Evolutionary conservation across 1,140 invertebrate genomes (phyloP).

Genomic region (Campoletis sonorensis): DNA sequence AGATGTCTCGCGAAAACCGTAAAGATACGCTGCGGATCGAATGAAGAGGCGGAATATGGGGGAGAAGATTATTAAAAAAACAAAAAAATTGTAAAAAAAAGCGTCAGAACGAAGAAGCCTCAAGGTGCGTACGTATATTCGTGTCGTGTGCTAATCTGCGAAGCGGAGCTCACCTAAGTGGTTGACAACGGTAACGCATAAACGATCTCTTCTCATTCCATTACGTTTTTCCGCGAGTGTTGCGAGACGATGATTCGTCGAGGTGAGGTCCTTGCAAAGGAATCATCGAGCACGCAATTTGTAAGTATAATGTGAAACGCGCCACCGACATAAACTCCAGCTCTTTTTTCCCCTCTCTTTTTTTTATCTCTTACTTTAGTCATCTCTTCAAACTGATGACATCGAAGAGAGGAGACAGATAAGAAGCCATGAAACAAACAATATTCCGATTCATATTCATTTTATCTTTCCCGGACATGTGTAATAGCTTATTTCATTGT

Average conservation of each 20-base stretch:
- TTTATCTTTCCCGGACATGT: background rate
- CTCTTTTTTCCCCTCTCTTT: background rate
- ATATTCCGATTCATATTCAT: background rate
- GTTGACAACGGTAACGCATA: constrained; percentile 28
- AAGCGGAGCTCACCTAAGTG: constrained; percentile 18
- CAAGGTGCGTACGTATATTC: background rate
- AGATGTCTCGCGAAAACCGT: constrained; percentile 7
- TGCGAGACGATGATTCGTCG: background rate
- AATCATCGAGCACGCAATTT: constrained; percentile 20
- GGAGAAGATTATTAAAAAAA: background rate
- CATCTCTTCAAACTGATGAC: background rate
- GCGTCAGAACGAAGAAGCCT: no score
- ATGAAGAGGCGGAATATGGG: background rate
- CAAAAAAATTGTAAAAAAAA: no score
- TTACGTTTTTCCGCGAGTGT: background rate
- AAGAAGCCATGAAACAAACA: background rate
- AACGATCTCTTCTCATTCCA: constrained; percentile 29
- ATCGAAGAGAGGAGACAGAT: background rate
- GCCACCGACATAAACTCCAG: background rate
- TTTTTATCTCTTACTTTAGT: background rate
- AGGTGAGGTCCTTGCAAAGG: background rate
- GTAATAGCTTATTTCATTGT: background rate
- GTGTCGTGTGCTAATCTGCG: constrained; percentile 18
- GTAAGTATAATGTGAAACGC: constrained; percentile 22
- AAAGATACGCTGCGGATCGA: constrained; percentile 19